These are phyloP conservation scores for Chelon labrosus DNA, from an alignment of 2,797 vertebrate species.

Conservation along the genomic window DNA sequence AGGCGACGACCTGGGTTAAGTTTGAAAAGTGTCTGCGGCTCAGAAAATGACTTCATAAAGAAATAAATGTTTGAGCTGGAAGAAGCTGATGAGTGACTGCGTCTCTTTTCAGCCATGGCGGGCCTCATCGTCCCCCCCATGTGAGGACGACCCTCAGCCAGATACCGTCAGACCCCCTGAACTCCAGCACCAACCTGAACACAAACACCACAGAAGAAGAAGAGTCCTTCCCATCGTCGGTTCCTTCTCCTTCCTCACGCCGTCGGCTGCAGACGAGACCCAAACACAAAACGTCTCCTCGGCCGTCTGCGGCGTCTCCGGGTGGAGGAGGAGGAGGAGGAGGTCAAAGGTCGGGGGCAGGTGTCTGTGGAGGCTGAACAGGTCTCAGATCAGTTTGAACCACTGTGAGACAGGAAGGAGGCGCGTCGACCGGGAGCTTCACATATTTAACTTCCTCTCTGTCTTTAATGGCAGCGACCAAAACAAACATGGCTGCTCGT, in stretches of 20 bases:
- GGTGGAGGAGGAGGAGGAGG: background rate
- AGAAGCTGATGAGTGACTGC: background rate
- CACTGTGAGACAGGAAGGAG: slow-evolving; percentile 67
- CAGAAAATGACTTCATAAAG: no score
- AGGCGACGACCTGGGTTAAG: no score
- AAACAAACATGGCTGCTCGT: no score
- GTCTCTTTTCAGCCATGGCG: slow-evolving; percentile 83
- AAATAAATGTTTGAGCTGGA: no score
- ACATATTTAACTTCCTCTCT: background rate
- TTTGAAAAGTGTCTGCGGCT: no score
- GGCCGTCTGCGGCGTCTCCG: slow-evolving; percentile 13
- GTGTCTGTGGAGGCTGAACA: slow-evolving; percentile 41
- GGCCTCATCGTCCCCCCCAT: slow-evolving; percentile 89
- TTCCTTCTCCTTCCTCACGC: slow-evolving; percentile 36
- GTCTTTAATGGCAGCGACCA: no score
- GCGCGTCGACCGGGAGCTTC: slow-evolving; percentile 47
- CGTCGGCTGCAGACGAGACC: background rate
- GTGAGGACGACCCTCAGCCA: slow-evolving; percentile 74
- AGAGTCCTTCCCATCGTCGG: slow-evolving; percentile 54
- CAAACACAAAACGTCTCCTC: background rate
- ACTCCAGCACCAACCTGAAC: slow-evolving; percentile 16
- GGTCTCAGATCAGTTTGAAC: slow-evolving; percentile 57
- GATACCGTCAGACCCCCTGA: slow-evolving; percentile 15
- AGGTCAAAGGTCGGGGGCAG: slow-evolving; percentile 3
- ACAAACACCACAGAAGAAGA: slow-evolving; percentile 33